Base-by-base conservation (phyloP, 2,888 invertebrate genomes). In the Tachina fera region DNA sequence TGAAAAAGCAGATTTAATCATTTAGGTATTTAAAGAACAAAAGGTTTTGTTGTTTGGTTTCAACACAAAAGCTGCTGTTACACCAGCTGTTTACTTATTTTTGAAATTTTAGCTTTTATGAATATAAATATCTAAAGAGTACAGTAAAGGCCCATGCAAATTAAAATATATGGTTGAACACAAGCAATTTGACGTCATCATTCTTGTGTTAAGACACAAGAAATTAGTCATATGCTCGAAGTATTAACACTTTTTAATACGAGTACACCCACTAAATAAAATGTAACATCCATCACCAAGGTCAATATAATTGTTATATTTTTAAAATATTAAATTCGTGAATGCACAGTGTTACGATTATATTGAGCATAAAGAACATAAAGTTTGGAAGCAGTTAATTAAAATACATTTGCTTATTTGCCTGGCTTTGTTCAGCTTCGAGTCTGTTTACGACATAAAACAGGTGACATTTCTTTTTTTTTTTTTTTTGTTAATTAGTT, bases 1-100 rank as follows among this genome's bases (percentile, higher is more conserved):
- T 22, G 13, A 56, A 19, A 56, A 56, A 56, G 10, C 11, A 10
- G n/a, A 53, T 61, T 43, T 41, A 63, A 63, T 22, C 41, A 53
- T 70, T 56, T 19, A 22, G 56, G 5, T n/a, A 53, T 70, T 70
- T 70, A 41, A 43, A 19, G 53, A 56, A 19, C 70, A n/a, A 43
- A 70, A 53, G 14, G 14, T 56, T 70, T 70, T 19, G 13, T 53
- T 13, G 8, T 53, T 31, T 39, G 8, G 9, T 5, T 41, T 68
- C 39, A 53, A 19, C 13, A 43, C n/a, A 41, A 70, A 56, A 41
- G 41, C 13, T 70, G 41, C 14, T 19, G 19, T 39, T 19, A 43
- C 53, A 43, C 41, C 70, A 70, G 70, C 43, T 53, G 43, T 43
- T 41, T 22, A 41, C 53, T 51, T 19, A 31, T 19, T 53, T 43